Evolutionary conservation across 1,140 invertebrate species (phyloP).

Genomic region (Drosophila seguyi): DNA sequence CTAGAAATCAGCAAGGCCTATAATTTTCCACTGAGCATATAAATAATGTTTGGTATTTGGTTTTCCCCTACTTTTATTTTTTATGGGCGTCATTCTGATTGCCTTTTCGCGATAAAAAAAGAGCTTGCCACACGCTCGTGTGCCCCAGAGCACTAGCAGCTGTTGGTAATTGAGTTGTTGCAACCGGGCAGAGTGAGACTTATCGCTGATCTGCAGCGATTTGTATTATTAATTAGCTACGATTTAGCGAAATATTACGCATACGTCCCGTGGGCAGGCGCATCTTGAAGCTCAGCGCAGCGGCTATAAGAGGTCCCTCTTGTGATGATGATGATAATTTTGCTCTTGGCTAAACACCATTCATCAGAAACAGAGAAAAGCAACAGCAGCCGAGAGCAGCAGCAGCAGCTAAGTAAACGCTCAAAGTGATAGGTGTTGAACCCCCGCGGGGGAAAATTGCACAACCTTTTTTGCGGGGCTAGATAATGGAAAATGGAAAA

Average conservation of each 20-base stretch:
- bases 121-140: conserved; percentile 63
- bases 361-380: conserved; percentile 21
- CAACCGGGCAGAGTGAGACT: conserved; percentile 26
- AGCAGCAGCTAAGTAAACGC: conserved; percentile 36
- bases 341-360: conserved; percentile 37
- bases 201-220: conserved; percentile 48
- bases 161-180: conserved; percentile 74
- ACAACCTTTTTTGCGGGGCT: conserved; percentile 57
- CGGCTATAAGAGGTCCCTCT: not conserved
- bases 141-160: conserved; percentile 39
- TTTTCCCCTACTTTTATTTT: not conserved
- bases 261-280: conserved; percentile 47
- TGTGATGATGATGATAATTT: conserved; percentile 24
- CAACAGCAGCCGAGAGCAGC: conserved; percentile 23
- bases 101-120: conserved; percentile 55
- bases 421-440: conserved; percentile 70
- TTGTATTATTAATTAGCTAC: conserved; percentile 74
- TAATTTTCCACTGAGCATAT: conserved; percentile 18
- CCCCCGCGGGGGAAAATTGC: conserved; percentile 58
- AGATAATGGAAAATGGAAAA: conserved; percentile 52
- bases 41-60: conserved; percentile 36
- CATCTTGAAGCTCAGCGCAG: conserved; percentile 29
- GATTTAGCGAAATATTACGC: conserved; percentile 57
- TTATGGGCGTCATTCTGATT: conserved; percentile 47
- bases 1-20: conserved; percentile 8